phyloP scores from a whole-genome alignment of 2,888 invertebrate genomes.

The Ennomos quercinarius region DNA sequence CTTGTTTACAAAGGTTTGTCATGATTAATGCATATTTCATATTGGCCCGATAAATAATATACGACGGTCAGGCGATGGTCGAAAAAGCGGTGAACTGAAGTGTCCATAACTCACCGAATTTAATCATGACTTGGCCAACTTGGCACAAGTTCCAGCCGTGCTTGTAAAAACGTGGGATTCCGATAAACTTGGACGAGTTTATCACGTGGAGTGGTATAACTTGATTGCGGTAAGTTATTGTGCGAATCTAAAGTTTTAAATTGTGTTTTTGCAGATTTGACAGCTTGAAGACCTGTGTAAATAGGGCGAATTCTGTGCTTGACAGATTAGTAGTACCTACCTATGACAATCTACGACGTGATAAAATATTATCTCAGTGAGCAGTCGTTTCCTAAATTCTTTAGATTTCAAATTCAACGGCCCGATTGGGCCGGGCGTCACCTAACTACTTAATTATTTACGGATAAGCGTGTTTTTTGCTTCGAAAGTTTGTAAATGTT shows the following conservation, averaged over 20 bases:
- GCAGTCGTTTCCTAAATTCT: too few relatives aligned
- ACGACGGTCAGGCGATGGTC: conserved; percentile 52
- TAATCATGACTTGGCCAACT: conserved; percentile 69
- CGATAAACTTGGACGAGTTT: conserved; percentile 25
- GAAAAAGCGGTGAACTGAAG: conserved; percentile 64
- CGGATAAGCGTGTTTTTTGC: too few relatives aligned
- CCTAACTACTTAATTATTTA: too few relatives aligned
- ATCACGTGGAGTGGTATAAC: conserved; percentile 15
- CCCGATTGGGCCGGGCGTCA: too few relatives aligned
- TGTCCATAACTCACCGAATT: conserved; percentile 74
- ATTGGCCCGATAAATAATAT: conserved; percentile 68
- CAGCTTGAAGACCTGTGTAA: too few relatives aligned
- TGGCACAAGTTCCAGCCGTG: conserved; percentile 36
- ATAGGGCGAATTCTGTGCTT: too few relatives aligned
- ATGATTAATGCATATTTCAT: conserved; percentile 72
- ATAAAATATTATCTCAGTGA: too few relatives aligned
- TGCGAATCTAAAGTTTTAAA: conserved; percentile 14
- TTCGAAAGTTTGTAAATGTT: too few relatives aligned
- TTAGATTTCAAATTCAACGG: too few relatives aligned
- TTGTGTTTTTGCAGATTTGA: conserved; percentile 8
- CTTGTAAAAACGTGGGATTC: conserved; percentile 32
- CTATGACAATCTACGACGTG: too few relatives aligned
- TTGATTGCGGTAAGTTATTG: conserved; percentile 22
- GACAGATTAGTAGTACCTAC: too few relatives aligned
- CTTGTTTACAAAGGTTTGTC: conserved; percentile 59